Evolutionary conservation across 2,797 vertebrate species (phyloP).

Genomic region (Rhincodon typus): DNA sequence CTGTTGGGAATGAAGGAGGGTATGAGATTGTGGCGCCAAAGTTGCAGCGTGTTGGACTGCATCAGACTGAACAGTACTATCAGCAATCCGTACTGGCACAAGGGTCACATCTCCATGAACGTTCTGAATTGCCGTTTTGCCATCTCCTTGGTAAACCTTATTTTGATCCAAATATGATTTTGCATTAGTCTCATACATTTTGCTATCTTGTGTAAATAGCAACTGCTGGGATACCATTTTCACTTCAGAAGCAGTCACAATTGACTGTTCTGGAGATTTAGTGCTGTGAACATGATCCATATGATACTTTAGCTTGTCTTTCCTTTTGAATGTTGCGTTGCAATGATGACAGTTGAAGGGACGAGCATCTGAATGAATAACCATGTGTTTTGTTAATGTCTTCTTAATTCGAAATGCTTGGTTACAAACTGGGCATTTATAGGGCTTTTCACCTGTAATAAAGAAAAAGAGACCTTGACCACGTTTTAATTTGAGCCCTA

Average conservation of each 20-base stretch:
- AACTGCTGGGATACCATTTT: slow-evolving; percentile 56
- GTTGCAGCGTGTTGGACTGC: slow-evolving; percentile 51
- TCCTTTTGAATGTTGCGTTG: slow-evolving; percentile 89
- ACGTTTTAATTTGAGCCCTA: neutral
- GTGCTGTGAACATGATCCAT: slow-evolving; percentile 87
- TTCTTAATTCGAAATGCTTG: slow-evolving; percentile 97
- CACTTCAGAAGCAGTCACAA: slow-evolving; percentile 54
- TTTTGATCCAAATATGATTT: slow-evolving; percentile 57
- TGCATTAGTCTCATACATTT: slow-evolving; percentile 55
- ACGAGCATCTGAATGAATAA: slow-evolving; percentile 92
- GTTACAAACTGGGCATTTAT: slow-evolving; percentile 87
- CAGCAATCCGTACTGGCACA: slow-evolving; percentile 65
- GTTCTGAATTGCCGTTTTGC: slow-evolving; percentile 54
- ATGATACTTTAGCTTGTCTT: slow-evolving; percentile 96
- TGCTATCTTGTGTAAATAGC: slow-evolving; percentile 58
- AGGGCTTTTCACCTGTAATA: slow-evolving; percentile 85
- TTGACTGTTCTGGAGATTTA: slow-evolving; percentile 61
- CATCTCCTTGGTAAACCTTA: slow-evolving; percentile 56
- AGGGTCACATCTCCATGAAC: slow-evolving; percentile 56
- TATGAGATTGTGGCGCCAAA: slow-evolving; percentile 50
- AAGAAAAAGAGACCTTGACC: slow-evolving; percentile 18
- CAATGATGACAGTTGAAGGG: slow-evolving; percentile 94
- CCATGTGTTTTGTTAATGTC: slow-evolving; percentile 95
- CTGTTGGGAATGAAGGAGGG: slow-evolving; percentile 52
- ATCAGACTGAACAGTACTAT: slow-evolving; percentile 53